phyloP scores from a whole-genome alignment of 2,888 invertebrate genomes.

The Lacanobia oleracea region DNA sequence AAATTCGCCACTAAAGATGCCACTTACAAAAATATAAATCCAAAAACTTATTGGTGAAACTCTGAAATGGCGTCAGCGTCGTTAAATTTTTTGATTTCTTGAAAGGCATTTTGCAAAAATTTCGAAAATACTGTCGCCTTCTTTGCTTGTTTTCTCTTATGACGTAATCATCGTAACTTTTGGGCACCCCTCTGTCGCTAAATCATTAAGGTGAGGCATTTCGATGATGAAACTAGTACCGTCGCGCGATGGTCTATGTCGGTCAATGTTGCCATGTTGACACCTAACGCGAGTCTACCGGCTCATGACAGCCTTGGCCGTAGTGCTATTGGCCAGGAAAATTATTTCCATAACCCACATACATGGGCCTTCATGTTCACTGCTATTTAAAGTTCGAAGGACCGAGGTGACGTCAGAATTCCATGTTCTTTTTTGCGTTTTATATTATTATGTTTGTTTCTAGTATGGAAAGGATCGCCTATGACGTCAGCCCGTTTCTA shows the following conservation, averaged over 20 bases:
- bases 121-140: slow-evolving; percentile 14
- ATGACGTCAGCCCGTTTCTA: slow-evolving; percentile 16
- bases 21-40: background rate
- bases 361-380: slow-evolving; percentile 6
- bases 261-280: slow-evolving; percentile 87
- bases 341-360: slow-evolving; percentile 57
- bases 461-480: background rate
- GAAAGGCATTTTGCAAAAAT: slow-evolving; percentile 4
- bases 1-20: too few species aligned
- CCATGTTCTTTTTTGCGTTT: slow-evolving; percentile 8
- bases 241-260: slow-evolving; percentile 72
- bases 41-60: background rate
- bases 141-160: slow-evolving; percentile 51
- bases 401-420: slow-evolving; percentile 35
- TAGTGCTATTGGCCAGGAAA: slow-evolving; percentile 55
- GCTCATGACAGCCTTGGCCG: slow-evolving; percentile 61
- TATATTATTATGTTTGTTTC: background rate
- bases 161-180: slow-evolving; percentile 28
- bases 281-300: slow-evolving; percentile 70
- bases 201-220: slow-evolving; percentile 45
- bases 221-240: slow-evolving; percentile 62
- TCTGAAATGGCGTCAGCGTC: background rate
- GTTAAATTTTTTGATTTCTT: background rate
- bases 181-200: slow-evolving; percentile 43
- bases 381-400: slow-evolving; percentile 25